phyloP scores from a whole-genome alignment of 1,140 invertebrate genomes.

The Drosophila bocki region DNA sequence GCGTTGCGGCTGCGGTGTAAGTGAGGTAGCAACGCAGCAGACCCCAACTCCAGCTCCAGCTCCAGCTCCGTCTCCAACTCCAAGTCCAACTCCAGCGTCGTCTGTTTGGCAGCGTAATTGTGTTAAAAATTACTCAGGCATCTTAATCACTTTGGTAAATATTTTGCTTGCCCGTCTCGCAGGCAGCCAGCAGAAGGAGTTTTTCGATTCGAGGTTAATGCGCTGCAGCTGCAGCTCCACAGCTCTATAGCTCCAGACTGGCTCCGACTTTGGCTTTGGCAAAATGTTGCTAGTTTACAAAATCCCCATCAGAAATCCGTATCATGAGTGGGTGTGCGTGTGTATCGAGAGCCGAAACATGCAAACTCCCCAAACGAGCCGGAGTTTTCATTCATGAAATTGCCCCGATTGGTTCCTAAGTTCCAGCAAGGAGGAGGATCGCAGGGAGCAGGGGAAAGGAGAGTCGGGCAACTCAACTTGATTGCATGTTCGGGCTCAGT shows the following conservation, averaged over 20 bases:
- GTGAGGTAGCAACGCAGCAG: slow-evolving; percentile 68
- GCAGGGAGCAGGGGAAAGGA: neutral
- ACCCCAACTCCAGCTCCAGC: slow-evolving; percentile 23
- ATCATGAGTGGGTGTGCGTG: slow-evolving; percentile 73
- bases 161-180: slow-evolving; percentile 68
- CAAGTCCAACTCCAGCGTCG: slow-evolving; percentile 60
- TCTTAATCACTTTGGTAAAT: slow-evolving; percentile 84
- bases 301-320: slow-evolving; percentile 24
- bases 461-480: slow-evolving; percentile 49
- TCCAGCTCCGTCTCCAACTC: slow-evolving; percentile 28
- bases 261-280: slow-evolving; percentile 19
- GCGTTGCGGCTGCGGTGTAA: slow-evolving; percentile 64
- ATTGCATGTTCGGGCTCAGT: slow-evolving; percentile 82
- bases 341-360: slow-evolving; percentile 65
- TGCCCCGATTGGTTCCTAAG: slow-evolving; percentile 58
- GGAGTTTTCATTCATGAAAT: slow-evolving; percentile 82
- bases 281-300: slow-evolving; percentile 50
- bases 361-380: slow-evolving; percentile 68
- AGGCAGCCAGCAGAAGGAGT: slow-evolving; percentile 46
- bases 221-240: slow-evolving; percentile 70
- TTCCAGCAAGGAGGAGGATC: neutral
- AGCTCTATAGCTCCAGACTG: slow-evolving; percentile 24
- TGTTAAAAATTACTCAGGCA: slow-evolving; percentile 84
- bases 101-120: slow-evolving; percentile 83
- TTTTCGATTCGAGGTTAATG: slow-evolving; percentile 71